Percentiles rank a stretch among this genome's conserved stretches.
These are phyloP conservation scores for Furcifer pardalis DNA, from an alignment of 2,797 vertebrate species.

Conservation along the genomic window DNA sequence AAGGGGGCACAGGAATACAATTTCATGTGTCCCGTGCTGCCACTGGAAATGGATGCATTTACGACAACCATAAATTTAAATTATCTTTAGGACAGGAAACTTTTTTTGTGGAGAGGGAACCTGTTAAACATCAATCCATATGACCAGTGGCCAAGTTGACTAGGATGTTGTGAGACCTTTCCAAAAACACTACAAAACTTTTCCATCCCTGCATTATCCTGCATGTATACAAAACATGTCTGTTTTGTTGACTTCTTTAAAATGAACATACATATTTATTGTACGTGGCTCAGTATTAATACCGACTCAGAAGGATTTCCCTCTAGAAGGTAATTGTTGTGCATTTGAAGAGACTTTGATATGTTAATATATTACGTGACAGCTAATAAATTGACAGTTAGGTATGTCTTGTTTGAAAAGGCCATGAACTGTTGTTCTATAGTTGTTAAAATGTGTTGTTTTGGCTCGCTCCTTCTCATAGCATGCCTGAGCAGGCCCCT, in stretches of 20 bases:
- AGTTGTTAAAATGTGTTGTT: not conserved
- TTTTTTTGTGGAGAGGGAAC: too few species aligned
- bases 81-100: too few species aligned
- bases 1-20: too few species aligned
- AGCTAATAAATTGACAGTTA: too few species aligned
- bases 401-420: not conserved
- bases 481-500: not conserved
- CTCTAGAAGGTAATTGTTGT: not conserved
- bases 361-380: not conserved
- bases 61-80: too few species aligned
- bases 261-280: not conserved
- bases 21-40: too few species aligned
- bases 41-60: too few species aligned
- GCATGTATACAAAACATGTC: not conserved
- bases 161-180: too few species aligned
- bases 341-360: not conserved
- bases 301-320: not conserved
- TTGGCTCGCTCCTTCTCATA: constrained; percentile 2
- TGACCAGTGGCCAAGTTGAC: too few species aligned
- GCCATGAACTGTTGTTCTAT: not conserved
- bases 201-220: too few species aligned
- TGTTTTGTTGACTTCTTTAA: not conserved
- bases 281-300: not conserved
- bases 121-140: too few species aligned
- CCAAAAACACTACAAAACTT: too few species aligned